Conservation (phyloP, 2,888 invertebrate genomes). For the Onchidella celtica region DNA sequence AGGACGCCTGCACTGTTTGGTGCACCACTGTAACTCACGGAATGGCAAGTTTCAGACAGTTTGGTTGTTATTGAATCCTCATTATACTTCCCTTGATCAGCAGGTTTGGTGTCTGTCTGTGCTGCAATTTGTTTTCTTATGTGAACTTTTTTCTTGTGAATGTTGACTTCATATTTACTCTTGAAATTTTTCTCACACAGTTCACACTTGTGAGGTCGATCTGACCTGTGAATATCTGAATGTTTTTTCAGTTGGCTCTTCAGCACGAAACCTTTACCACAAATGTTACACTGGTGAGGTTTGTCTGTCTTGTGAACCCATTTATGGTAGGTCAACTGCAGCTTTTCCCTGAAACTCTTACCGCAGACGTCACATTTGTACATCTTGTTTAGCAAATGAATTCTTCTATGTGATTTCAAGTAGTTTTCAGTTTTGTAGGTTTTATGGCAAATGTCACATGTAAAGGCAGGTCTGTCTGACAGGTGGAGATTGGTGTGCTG, state of each 20-base stretch:
- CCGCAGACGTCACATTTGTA: neutral
- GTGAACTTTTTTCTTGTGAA: neutral
- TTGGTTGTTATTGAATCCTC: too few relatives aligned
- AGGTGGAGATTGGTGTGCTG: neutral
- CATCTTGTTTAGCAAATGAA: neutral
- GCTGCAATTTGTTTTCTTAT: neutral
- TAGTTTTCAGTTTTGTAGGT: neutral
- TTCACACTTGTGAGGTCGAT: neutral
- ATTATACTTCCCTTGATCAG: too few relatives aligned
- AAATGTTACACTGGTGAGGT: neutral
- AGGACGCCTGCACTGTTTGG: too few relatives aligned
- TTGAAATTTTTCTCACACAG: neutral
- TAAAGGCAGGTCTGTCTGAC: neutral
- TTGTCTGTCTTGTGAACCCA: neutral
- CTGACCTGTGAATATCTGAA: neutral
- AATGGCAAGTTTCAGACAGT: too few relatives aligned
- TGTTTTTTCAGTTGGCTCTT: neutral
- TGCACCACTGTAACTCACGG: too few relatives aligned
- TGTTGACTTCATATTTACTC: neutral
- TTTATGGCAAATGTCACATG: neutral
- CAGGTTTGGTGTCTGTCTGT: too few relatives aligned
- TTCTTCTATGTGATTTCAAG: neutral
- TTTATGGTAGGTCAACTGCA: neutral
- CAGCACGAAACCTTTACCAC: neutral
- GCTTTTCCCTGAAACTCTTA: neutral